Base-by-base conservation (phyloP, 2,888 invertebrate species). In the Netelia inedita region DNA sequence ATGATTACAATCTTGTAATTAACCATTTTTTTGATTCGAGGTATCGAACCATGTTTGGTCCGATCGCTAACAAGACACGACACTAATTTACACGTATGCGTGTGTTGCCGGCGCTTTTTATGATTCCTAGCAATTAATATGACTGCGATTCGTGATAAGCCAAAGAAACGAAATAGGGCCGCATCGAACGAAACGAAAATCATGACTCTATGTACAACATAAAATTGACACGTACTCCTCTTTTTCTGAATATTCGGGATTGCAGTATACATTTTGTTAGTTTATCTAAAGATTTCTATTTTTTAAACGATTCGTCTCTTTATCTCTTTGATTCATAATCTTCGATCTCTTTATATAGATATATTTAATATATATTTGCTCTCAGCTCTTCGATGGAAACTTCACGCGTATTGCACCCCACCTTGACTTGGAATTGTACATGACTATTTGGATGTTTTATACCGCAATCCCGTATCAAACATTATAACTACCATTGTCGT, bases 181-280 rank as follows among this genome's bases (percentile, higher is more conserved):
- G 46, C 10, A 57, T 61, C 21, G 23, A 83, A 83, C 63, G 83
- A 50, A 46, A 73, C 65, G 55, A 75, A 19, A 59, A 75, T 79
- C 46, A 84, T 78, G 81, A 87, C 79, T 86, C 61, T 88, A 88
- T 88, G 79, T 88, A 88, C 87, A 88, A 86, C 83, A 78, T 75
- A 83, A 87, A 82, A 82, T 69, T 83, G 50, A 74, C 83, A 46
- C 35, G 50, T 80, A 80, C 16, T 14, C 1, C 57, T 73, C 50
- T 61, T 23, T 23, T 61, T 53, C 72, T 72, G 28, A 23, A 41
- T 43, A 55, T 65, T 57, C 41, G 46, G 69, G 71, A 74, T 80
- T 63, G 78, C 83, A 78, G 73, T 50, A 65, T 28, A 65, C 53
- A 55, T 68, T 46, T 69, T 3, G 9, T 57, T 68, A 46, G 3